Conservation (phyloP, 2,797 vertebrate genomes). For the Oreortyx pictus region DNA sequence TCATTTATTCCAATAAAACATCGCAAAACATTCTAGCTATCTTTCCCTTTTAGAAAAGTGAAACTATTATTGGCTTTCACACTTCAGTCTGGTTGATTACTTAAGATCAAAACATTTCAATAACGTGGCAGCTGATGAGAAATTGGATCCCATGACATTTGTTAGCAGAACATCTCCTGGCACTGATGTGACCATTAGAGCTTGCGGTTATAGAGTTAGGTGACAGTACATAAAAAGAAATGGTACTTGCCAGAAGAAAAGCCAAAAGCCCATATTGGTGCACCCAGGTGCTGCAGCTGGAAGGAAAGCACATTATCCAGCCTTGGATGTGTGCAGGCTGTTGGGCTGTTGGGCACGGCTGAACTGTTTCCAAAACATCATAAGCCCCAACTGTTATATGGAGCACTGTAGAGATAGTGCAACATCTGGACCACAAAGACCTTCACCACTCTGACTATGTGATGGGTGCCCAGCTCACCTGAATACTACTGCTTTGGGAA, state of each 20-base stretch:
- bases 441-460: rapidly evolving
- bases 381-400: not conserved
- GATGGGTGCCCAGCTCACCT: not conserved
- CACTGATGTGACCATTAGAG: not conserved
- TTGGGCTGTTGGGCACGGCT: not conserved
- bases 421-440: not conserved
- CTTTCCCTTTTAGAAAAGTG: not conserved
- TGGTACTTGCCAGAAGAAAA: not conserved
- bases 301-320: not conserved
- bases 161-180: not conserved
- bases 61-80: not conserved
- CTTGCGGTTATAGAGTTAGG: not conserved
- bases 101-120: not conserved
- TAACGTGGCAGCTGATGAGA: not conserved
- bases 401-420: not conserved
- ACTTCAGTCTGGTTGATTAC: not conserved
- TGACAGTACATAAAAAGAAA: not conserved
- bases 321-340: not conserved
- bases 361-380: not conserved
- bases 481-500: not conserved
- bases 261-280: not conserved
- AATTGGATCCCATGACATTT: not conserved
- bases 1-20: not conserved
- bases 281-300: not conserved
- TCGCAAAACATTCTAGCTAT: not conserved